Conservation (phyloP, 2,797 vertebrate genomes). For the Notolepis coatsorum region DNA sequence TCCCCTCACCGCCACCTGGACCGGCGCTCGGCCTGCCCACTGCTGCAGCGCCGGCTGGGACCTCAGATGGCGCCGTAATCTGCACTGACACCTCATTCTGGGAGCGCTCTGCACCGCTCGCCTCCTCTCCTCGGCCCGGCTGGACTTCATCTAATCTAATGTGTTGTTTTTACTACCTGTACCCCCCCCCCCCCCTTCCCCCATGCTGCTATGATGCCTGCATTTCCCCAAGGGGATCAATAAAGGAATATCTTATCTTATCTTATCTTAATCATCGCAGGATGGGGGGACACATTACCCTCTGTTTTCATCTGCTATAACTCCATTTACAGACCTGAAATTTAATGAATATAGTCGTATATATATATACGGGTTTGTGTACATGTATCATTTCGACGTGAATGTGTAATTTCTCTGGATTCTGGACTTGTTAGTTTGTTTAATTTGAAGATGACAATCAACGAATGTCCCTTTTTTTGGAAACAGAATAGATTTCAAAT, state of each 20-base stretch:
- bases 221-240: no score
- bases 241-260: no score
- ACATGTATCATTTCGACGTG: not conserved
- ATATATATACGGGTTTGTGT: not conserved
- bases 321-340: constrained; percentile 34
- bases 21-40: constrained; percentile 81
- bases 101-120: constrained; percentile 85
- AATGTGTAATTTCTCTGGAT: not conserved
- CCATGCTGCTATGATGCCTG: no score
- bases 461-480: no score
- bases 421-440: not conserved
- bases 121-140: constrained; percentile 64
- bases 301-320: constrained; percentile 41
- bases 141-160: constrained; percentile 66
- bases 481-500: no score
- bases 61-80: constrained; percentile 87
- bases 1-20: constrained; percentile 84
- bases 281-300: constrained; percentile 82
- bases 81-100: constrained; percentile 93
- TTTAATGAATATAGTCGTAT: constrained; percentile 27
- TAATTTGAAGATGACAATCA: not conserved
- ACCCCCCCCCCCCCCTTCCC: no score
- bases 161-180: no score
- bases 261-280: constrained; percentile 77
- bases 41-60: constrained; percentile 79